A percentile compares a stretch with the other conserved stretches of the same genome.
phyloP scores from a whole-genome alignment of 2,888 invertebrate genomes.

The Doris montereyensis region DNA sequence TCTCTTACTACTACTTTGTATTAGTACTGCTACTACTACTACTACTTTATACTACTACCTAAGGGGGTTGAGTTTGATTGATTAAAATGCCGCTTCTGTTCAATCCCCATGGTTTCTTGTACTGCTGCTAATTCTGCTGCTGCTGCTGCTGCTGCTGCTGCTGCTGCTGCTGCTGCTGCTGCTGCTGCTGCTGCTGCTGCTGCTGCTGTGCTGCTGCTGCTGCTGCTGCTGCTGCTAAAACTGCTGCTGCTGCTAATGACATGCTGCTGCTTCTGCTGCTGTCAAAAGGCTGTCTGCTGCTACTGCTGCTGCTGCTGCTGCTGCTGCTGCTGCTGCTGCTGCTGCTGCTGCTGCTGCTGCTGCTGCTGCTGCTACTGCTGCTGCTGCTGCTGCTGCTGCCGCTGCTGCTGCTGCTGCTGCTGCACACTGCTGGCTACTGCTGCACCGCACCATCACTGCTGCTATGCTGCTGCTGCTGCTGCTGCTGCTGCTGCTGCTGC shows the following conservation, averaged over 20 bases:
- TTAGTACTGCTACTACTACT: no score
- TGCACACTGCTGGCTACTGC: no score
- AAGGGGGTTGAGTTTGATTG: no score
- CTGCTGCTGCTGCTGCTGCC: neutral
- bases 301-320: slow-evolving; percentile 2
- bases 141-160: no score
- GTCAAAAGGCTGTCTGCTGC: neutral
- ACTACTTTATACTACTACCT: no score
- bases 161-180: neutral
- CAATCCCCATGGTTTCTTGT: no score
- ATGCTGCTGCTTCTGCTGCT: neutral
- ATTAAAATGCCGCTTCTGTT: no score
- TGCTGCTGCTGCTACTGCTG: neutral
- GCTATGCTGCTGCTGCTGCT: neutral
- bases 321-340: neutral
- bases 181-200: neutral
- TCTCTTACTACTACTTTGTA: no score
- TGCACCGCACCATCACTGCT: no score
- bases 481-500: neutral
- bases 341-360: neutral
- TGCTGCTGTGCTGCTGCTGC: no score
- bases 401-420: neutral
- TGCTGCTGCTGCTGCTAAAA: no score
- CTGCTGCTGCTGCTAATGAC: neutral
- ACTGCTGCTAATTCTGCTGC: no score